These are phyloP conservation scores for Plagodis pulveraria DNA, from an alignment of 2,888 invertebrate genomes.

Conservation along the genomic window DNA sequence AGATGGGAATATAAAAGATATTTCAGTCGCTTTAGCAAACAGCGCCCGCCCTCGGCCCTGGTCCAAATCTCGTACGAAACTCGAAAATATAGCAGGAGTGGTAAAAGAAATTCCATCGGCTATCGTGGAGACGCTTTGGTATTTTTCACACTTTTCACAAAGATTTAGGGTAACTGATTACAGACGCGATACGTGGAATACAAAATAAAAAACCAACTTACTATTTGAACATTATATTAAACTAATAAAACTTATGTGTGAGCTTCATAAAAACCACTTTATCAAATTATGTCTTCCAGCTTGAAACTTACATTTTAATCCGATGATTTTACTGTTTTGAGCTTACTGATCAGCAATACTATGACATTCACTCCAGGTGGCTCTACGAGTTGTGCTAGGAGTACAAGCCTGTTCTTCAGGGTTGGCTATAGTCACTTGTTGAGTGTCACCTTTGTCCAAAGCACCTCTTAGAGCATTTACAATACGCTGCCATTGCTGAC, in stretches of 20 bases:
- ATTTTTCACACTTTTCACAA: constrained; percentile 4
- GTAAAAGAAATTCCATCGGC: constrained; percentile 40
- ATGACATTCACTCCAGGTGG: constrained; percentile 45
- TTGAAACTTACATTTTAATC: too few relatives aligned
- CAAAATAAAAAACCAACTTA: too few relatives aligned
- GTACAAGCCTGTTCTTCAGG: constrained; percentile 23
- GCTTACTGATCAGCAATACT: constrained; percentile 36
- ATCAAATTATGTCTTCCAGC: too few relatives aligned
- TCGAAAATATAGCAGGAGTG: constrained; percentile 42
- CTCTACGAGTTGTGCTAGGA: constrained; percentile 16
- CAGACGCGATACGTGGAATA: too few relatives aligned
- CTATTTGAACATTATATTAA: too few relatives aligned
- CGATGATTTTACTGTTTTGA: constrained; percentile 3
- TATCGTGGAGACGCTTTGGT: constrained; percentile 35
- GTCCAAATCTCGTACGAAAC: constrained; percentile 46
- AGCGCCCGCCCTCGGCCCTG: constrained; percentile 34
- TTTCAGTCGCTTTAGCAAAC: constrained; percentile 50
- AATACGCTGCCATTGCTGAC: constrained; percentile 51
- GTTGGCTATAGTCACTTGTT: constrained; percentile 36
- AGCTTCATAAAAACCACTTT: too few relatives aligned
- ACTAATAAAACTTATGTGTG: too few relatives aligned
- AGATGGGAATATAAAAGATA: constrained; percentile 55
- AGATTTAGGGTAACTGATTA: constrained; percentile 15
- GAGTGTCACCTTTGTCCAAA: constrained; percentile 37
- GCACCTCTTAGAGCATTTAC: constrained; percentile 55